phyloP scores from a whole-genome alignment of 2,888 invertebrate genomes.

The Caenorhabditis sp. region DNA sequence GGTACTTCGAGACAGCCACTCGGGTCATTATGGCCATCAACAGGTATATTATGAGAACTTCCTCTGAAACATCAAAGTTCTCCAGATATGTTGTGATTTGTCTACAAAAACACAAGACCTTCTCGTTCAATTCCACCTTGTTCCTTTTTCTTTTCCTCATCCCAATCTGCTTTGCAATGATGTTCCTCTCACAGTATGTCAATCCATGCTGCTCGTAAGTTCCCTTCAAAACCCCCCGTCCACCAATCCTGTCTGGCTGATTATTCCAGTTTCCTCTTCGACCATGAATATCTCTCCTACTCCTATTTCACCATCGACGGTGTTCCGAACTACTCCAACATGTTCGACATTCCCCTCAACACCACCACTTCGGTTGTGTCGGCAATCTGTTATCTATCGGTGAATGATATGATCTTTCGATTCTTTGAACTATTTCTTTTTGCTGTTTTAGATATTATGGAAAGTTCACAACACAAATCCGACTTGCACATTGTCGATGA shows the following conservation, averaged over 20 bases:
- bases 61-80: too few species aligned
- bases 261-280: constrained; percentile 56
- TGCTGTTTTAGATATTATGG: constrained; percentile 51
- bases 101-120: constrained; percentile 27
- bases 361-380: constrained; percentile 48
- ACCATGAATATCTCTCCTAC: constrained; percentile 64
- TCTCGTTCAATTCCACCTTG: constrained; percentile 41
- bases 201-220: constrained; percentile 66
- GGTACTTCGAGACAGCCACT: constrained; percentile 63
- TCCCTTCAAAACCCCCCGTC: background rate
- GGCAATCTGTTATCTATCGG: constrained; percentile 56
- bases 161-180: constrained; percentile 40
- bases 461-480: constrained; percentile 28
- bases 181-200: constrained; percentile 59
- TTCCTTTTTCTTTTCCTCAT: constrained; percentile 43
- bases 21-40: constrained; percentile 65
- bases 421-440: too few species aligned
- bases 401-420: constrained; percentile 6
- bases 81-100: constrained; percentile 64
- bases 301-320: constrained; percentile 44
- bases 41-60: constrained; percentile 17
- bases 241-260: too few species aligned
- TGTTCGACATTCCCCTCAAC: constrained; percentile 65
- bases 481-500: background rate
- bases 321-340: constrained; percentile 64